Conservation (phyloP, 2,888 invertebrate genomes). For the Leptogaster cylindrica region DNA sequence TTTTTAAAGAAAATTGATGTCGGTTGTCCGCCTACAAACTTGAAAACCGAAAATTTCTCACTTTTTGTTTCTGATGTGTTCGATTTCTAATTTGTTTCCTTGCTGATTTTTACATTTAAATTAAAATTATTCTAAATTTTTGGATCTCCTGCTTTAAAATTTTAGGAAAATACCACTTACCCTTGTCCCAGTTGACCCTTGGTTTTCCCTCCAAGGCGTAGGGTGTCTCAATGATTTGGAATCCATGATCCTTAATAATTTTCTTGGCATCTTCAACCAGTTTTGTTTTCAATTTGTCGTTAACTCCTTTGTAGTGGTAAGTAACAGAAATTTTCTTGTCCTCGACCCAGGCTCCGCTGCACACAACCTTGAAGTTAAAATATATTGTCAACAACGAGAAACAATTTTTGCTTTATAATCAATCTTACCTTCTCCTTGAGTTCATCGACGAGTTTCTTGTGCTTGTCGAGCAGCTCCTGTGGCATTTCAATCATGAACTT, state of each 20-base stretch:
- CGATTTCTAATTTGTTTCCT: no score
- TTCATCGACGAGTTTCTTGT: slow-evolving; percentile 69
- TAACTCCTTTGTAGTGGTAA: slow-evolving; percentile 76
- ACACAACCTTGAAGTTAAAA: slow-evolving; percentile 64
- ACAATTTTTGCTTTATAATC: background rate
- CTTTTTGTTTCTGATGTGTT: no score
- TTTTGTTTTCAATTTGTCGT: slow-evolving; percentile 66
- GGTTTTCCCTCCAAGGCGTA: slow-evolving; percentile 80
- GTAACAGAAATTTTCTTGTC: slow-evolving; percentile 77
- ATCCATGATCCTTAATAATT: slow-evolving; percentile 71
- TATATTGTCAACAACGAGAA: background rate
- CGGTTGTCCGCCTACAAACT: background rate
- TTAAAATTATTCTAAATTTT: no score
- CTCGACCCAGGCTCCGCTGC: slow-evolving; percentile 79
- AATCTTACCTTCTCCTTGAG: slow-evolving; percentile 67
- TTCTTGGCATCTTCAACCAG: slow-evolving; percentile 69
- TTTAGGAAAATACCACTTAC: slow-evolving; percentile 57
- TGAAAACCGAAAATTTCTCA: background rate
- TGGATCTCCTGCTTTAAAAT: no score
- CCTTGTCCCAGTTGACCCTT: slow-evolving; percentile 81
- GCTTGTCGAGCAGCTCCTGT: slow-evolving; percentile 71
- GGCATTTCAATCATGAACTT: slow-evolving; percentile 80
- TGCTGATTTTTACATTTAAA: no score
- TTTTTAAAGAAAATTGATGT: no score
- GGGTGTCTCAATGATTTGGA: slow-evolving; percentile 72